These are phyloP conservation scores for Zygothrica quintamaculata DNA, from an alignment of 2,888 invertebrate species.

Conservation along the genomic window DNA sequence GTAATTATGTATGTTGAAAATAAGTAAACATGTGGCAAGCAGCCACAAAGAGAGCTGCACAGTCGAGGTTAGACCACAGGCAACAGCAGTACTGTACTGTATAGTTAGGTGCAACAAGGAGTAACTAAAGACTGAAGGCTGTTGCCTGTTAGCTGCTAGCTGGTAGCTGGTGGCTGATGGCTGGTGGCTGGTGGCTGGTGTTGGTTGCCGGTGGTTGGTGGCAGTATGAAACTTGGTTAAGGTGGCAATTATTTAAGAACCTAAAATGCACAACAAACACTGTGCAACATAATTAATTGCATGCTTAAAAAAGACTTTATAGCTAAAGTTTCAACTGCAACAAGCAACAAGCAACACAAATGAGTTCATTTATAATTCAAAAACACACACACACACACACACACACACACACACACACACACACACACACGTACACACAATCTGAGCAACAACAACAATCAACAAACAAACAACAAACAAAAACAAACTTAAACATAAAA, in stretches of 20 bases:
- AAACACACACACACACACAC: no score
- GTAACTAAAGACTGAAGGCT: background rate
- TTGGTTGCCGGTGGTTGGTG: no score
- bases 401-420: no score
- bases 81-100: constrained; percentile 26
- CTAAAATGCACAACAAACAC: constrained; percentile 36
- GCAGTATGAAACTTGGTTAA: background rate
- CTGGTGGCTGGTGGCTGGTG: no score
- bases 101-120: constrained; percentile 2
- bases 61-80: constrained; percentile 53
- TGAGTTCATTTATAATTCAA: constrained; percentile 19
- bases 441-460: no score
- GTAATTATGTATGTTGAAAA: constrained; percentile 57
- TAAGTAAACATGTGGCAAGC: constrained; percentile 54
- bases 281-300: constrained; percentile 48
- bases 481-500: no score
- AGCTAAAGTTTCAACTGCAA: constrained; percentile 1
- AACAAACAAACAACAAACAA: no score
- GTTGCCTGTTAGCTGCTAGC: no score
- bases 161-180: no score
- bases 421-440: no score
- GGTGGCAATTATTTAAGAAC: constrained; percentile 48
- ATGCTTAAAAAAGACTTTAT: constrained; percentile 22
- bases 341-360: background rate
- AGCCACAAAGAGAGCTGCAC: constrained; percentile 46